Conservation (phyloP, 2,888 invertebrate genomes). For the Liodrosophila aerea region DNA sequence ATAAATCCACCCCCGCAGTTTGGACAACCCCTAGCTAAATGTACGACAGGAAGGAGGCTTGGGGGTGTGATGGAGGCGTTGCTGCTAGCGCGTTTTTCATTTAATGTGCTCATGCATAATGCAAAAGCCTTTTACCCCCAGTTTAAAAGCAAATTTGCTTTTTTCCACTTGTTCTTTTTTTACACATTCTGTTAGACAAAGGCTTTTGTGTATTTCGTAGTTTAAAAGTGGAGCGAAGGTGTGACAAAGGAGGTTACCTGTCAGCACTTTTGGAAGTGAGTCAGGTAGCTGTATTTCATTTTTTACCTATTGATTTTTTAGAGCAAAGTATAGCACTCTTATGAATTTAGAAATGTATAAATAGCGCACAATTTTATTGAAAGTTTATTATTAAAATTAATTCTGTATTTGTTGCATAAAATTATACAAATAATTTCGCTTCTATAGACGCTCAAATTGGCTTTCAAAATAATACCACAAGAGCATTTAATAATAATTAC, state of each 20-base stretch:
- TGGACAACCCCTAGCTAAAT: too few species aligned
- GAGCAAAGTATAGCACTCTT: too few species aligned
- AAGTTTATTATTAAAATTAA: too few species aligned
- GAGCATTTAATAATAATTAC: conserved; percentile 22
- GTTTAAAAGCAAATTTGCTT: conserved; percentile 19
- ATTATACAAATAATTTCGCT: too few species aligned
- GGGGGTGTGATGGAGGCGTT: conserved; percentile 4
- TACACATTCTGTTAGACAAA: conserved; percentile 32
- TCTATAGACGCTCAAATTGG: too few species aligned
- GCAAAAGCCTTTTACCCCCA: conserved; percentile 59
- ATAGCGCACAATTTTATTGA: too few species aligned
- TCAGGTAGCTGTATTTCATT: conserved; percentile 26
- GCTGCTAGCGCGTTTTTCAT: conserved; percentile 52
- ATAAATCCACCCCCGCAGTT: too few species aligned
- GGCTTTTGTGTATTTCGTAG: conserved; percentile 58
- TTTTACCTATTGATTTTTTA: conserved; percentile 11
- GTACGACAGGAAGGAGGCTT: too few species aligned
- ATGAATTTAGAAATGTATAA: too few species aligned
- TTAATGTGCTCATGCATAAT: conserved; percentile 76
- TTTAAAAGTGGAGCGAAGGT: conserved; percentile 42
- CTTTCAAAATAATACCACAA: conserved; percentile 4
- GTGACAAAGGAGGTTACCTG: conserved; percentile 35
- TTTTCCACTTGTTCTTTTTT: conserved; percentile 4
- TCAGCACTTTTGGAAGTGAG: conserved; percentile 53
- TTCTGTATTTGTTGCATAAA: too few species aligned